A percentile compares a stretch with the other conserved stretches of the same genome.
These are phyloP conservation scores for Cynopterus brachyotis DNA, from an alignment of 2,113 vertebrate species.

Conservation along the genomic window DNA sequence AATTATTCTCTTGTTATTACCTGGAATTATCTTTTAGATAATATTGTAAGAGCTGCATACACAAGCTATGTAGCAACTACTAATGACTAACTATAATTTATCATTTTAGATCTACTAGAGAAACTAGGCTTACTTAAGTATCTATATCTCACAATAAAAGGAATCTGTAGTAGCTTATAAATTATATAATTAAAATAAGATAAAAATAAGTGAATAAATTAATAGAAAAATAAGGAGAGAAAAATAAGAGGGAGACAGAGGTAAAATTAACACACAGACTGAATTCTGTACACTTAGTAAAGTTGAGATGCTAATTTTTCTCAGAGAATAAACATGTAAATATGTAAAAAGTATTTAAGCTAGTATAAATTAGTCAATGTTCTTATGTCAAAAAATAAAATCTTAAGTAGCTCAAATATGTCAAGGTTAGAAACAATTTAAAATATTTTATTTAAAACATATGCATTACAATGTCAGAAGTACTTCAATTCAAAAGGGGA, in stretches of 20 bases:
- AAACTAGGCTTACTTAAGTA: background rate
- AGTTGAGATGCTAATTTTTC: background rate
- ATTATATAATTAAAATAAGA: background rate
- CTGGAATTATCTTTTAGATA: background rate
- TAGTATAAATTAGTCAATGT: background rate
- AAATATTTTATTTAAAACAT: slow-evolving; percentile 25
- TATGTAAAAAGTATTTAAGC: background rate
- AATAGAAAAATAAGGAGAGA: background rate
- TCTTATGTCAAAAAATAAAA: background rate
- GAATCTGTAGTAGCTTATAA: background rate
- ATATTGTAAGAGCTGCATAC: background rate
- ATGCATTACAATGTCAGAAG: background rate
- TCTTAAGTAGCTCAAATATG: background rate
- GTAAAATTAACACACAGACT: background rate
- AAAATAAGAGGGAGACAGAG: background rate
- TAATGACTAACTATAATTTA: background rate
- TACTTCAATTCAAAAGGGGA: slow-evolving; percentile 36
- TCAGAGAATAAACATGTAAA: background rate
- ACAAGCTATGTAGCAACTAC: background rate
- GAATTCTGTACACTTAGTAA: background rate
- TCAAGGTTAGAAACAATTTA: background rate
- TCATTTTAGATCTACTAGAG: background rate
- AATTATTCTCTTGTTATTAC: background rate
- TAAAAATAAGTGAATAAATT: background rate
- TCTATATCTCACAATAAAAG: background rate